Percentiles rank a stretch among this genome's conserved stretches.
These are phyloP conservation scores for Hemicrepidius hirtus DNA, from an alignment of 2,888 invertebrate species.

Conservation along the genomic window DNA sequence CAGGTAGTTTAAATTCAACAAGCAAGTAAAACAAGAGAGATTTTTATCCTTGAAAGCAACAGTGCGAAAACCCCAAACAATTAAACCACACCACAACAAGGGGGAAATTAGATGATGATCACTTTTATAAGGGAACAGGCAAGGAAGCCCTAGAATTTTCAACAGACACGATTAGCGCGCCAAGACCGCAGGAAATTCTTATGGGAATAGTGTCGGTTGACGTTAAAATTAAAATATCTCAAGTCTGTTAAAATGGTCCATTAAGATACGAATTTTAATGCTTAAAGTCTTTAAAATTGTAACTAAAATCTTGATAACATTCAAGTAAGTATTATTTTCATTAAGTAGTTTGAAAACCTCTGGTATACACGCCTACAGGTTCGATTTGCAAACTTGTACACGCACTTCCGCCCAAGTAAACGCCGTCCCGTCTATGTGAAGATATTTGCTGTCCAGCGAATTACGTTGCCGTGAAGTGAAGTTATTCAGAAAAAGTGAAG, in stretches of 20 bases:
- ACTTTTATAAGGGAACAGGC: slow-evolving; percentile 7
- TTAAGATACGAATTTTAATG: no score
- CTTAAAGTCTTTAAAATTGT: no score
- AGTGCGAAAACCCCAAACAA: slow-evolving; percentile 33
- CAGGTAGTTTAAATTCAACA: slow-evolving; percentile 1
- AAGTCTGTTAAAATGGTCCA: no score
- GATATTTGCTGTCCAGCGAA: no score
- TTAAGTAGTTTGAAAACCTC: no score
- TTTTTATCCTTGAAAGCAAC: slow-evolving; percentile 18
- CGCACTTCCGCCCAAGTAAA: no score
- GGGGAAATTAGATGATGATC: slow-evolving; percentile 32
- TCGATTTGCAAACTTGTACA: no score
- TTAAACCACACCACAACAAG: slow-evolving; percentile 30
- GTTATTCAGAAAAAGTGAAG: slow-evolving; percentile 36
- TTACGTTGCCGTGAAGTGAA: not conserved
- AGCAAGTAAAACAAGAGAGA: slow-evolving; percentile 10
- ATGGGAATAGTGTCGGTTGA: not conserved
- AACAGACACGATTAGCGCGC: not conserved
- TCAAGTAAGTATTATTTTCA: no score
- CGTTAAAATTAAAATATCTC: no score
- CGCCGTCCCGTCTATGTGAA: no score
- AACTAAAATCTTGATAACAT: no score
- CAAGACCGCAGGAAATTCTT: slow-evolving; percentile 3
- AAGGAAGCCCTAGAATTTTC: slow-evolving; percentile 27
- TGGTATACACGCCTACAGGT: no score